Percentiles rank a stretch among this genome's conserved stretches.
Evolutionary conservation across 2,797 vertebrate genomes (phyloP).

Genomic region (Sebastes aleutianus): DNA sequence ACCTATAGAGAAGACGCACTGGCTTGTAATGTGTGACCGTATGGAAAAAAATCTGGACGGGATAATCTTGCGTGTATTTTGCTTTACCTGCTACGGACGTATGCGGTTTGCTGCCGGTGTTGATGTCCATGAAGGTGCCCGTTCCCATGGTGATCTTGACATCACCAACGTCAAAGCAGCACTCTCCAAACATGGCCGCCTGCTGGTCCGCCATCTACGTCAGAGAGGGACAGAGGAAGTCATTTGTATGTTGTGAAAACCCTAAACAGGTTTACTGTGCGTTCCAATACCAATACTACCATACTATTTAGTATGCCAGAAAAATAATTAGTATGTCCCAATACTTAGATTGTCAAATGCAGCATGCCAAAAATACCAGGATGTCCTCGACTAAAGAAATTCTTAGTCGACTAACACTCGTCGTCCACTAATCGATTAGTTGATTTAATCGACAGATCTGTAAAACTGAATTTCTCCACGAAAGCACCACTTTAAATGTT

Average conservation of each 20-base stretch:
- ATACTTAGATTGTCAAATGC: too few relatives aligned
- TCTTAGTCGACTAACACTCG: too few relatives aligned
- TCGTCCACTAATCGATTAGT: too few relatives aligned
- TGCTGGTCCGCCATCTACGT: slow-evolving; percentile 95
- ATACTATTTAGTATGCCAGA: too few relatives aligned
- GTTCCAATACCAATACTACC: too few relatives aligned
- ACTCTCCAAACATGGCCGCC: slow-evolving; percentile 97
- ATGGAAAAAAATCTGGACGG: neutral
- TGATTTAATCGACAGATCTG: too few relatives aligned
- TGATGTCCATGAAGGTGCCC: slow-evolving; percentile 94
- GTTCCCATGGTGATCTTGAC: slow-evolving; percentile 98
- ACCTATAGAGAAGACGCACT: slow-evolving; percentile 70
- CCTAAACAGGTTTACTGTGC: neutral
- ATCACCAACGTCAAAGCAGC: slow-evolving; percentile 92
- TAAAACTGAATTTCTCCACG: too few relatives aligned
- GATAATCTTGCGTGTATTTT: neutral
- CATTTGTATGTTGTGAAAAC: neutral
- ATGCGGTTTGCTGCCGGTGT: slow-evolving; percentile 89
- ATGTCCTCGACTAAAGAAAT: too few relatives aligned
- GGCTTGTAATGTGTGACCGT: neutral
- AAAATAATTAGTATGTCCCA: too few relatives aligned
- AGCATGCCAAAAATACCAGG: too few relatives aligned
- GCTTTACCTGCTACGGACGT: slow-evolving; percentile 81
- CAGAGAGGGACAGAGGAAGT: neutral
- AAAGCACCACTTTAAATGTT: too few relatives aligned